Percentiles rank a stretch among this genome's conserved stretches.
Conservation (phyloP, 1,140 invertebrate species). For the Drosophila subpulchrella region DNA sequence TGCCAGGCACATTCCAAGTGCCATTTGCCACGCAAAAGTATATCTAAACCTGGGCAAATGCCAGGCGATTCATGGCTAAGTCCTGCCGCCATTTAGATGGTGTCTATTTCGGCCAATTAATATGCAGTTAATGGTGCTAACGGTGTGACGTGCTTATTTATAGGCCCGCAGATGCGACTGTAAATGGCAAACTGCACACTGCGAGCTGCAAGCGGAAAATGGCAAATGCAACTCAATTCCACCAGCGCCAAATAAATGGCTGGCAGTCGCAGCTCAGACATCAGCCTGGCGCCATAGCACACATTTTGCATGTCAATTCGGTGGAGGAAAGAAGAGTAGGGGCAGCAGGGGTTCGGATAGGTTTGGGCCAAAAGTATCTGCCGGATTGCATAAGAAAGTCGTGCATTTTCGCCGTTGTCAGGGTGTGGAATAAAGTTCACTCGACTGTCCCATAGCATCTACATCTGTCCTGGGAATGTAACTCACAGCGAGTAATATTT, state of each 20-base stretch:
- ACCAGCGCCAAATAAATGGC: slow-evolving; percentile 65
- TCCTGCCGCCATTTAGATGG: slow-evolving; percentile 21
- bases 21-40: neutral
- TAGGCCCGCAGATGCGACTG: slow-evolving; percentile 68
- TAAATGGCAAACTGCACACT: slow-evolving; percentile 36
- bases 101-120: slow-evolving; percentile 81
- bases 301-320: slow-evolving; percentile 77
- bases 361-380: slow-evolving; percentile 42
- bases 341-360: neutral
- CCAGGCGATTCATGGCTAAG: slow-evolving; percentile 35
- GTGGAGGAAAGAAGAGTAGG: neutral
- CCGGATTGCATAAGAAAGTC: slow-evolving; percentile 75
- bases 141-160: slow-evolving; percentile 76
- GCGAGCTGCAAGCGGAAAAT: slow-evolving; percentile 10
- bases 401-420: slow-evolving; percentile 26
- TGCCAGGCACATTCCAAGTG: slow-evolving; percentile 11
- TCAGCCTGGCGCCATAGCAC: slow-evolving; percentile 41
- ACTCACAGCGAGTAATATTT: slow-evolving; percentile 47
- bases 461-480: slow-evolving; percentile 29
- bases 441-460: slow-evolving; percentile 14
- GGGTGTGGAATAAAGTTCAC: slow-evolving; percentile 32
- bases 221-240: slow-evolving; percentile 60
- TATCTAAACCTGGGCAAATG: slow-evolving; percentile 60
- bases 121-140: slow-evolving; percentile 81
- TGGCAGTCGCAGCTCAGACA: slow-evolving; percentile 52